Conservation (phyloP, 1,140 invertebrate genomes). For the Hylaeus anthracinus region DNA sequence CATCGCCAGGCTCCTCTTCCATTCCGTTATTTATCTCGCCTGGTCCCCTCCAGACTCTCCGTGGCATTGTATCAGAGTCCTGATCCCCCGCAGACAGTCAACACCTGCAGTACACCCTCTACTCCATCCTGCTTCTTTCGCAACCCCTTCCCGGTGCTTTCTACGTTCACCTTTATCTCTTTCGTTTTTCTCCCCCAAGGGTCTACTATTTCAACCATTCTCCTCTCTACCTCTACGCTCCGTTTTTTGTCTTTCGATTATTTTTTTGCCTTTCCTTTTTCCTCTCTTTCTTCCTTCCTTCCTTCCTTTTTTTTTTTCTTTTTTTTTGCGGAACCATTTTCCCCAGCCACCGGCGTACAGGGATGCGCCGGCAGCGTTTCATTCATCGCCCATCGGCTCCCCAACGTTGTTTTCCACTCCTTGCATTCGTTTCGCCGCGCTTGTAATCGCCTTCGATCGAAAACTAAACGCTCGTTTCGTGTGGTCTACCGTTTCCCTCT, state of each 20-base stretch:
- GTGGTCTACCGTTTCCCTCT: neutral
- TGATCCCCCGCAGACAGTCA: conserved; percentile 29
- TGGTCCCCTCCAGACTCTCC: conserved; percentile 9
- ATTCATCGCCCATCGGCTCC: neutral
- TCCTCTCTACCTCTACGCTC: neutral
- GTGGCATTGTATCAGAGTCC: conserved; percentile 20
- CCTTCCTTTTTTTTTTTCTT: neutral
- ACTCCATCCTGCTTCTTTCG: neutral
- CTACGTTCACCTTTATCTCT: neutral
- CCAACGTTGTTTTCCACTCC: neutral
- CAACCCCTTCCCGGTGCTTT: neutral
- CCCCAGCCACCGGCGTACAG: neutral
- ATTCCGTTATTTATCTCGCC: conserved; percentile 39
- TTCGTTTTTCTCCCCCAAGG: neutral
- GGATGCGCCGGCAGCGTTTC: neutral
- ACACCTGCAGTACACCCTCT: conserved; percentile 22
- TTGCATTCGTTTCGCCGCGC: neutral
- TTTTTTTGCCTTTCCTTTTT: neutral
- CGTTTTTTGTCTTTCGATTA: conserved; percentile 1
- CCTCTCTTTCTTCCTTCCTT: no score
- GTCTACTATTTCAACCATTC: conserved; percentile 14
- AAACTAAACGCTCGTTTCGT: neutral
- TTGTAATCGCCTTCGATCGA: neutral
- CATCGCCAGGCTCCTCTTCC: neutral
- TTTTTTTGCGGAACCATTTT: neutral